Base-by-base conservation (phyloP, 2,797 vertebrate genomes). In the Artibeus lituratus region DNA sequence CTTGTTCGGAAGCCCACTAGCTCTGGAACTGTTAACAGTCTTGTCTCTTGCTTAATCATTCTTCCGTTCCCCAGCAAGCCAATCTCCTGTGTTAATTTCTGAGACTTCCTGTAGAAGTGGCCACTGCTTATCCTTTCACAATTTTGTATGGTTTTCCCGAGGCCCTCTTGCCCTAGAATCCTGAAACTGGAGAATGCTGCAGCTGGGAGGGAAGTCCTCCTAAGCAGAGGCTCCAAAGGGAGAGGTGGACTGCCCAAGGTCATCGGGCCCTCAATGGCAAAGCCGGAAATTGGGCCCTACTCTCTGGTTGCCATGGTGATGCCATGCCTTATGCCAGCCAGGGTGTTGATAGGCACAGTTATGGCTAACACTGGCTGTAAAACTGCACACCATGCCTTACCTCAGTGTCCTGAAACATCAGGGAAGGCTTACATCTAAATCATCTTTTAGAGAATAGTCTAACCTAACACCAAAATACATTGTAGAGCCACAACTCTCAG, bases 41-140 rank as follows among this genome's bases (percentile, higher is more conserved):
- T 76, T 4, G 57, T 80, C 93, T 96, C 97, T 98, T 98, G 49
- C 98, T 39, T 96, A 97, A 98, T 94, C 93, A 57, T 0, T 7
- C 95, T 96, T 98, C 98, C 97, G 98, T 0, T 96, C 26, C 80
- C 0, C 35, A 22, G 77, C 88, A 0, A 57, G 70, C 83, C 35
- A 93, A 59, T 97, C 94, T 97, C 94, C 96, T 65, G 91, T 59
- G 42, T 32, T 22, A 3, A 97, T 97, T 96, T 97, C 0, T 37
- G 76, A 59, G 67, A 0, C 94, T 98, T 98, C 98, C 98, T 98
- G 97, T 97, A 73, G 42, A 76, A 90, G 87, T 0, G 55, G 85
- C 70, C 81, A 70, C 86, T 55, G 57, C 37, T 1, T 32, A 14
- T 9, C 47, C 78, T 94, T 83, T 85, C 90, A n/a, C 35, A 59